A percentile compares a stretch with the other conserved stretches of the same genome.
phyloP scores from a whole-genome alignment of 1,140 invertebrate species.

The Ips nitidus region DNA sequence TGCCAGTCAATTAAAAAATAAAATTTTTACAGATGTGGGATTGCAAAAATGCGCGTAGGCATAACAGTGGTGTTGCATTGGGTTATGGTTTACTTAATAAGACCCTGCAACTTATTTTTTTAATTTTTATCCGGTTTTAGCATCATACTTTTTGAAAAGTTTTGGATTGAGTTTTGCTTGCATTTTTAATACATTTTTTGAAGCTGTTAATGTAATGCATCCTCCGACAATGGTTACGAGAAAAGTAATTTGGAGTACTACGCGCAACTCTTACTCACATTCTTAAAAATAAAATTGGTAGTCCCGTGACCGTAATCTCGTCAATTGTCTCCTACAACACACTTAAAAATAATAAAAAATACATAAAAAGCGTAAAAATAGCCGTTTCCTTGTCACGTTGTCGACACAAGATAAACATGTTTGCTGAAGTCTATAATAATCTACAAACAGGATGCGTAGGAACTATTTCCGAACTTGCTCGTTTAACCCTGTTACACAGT shows the following conservation, averaged over 20 bases:
- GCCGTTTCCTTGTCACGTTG: constrained; percentile 35
- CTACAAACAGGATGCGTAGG: constrained; percentile 38
- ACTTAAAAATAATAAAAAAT: constrained; percentile 33
- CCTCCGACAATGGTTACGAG: too few species aligned
- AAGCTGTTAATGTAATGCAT: too few species aligned
- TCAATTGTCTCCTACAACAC: constrained; percentile 33
- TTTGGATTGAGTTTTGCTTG: too few species aligned
- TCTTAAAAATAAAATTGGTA: constrained; percentile 1
- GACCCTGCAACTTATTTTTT: too few species aligned
- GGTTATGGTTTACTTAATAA: too few species aligned
- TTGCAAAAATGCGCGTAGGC: too few species aligned
- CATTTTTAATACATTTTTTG: too few species aligned
- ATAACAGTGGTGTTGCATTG: too few species aligned
- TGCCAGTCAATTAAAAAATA: too few species aligned
- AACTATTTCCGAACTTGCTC: constrained; percentile 36
- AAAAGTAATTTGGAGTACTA: background rate
- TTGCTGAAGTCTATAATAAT: constrained; percentile 37
- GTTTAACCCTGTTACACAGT: constrained; percentile 21
- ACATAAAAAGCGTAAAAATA: constrained; percentile 34
- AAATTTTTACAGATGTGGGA: too few species aligned
- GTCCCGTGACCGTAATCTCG: constrained; percentile 19
- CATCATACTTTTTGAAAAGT: too few species aligned
- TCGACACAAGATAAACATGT: constrained; percentile 36
- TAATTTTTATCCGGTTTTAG: too few species aligned
- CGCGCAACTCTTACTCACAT: background rate